Conservation (phyloP, 2,888 invertebrate genomes). For the Cetonia aurata region DNA sequence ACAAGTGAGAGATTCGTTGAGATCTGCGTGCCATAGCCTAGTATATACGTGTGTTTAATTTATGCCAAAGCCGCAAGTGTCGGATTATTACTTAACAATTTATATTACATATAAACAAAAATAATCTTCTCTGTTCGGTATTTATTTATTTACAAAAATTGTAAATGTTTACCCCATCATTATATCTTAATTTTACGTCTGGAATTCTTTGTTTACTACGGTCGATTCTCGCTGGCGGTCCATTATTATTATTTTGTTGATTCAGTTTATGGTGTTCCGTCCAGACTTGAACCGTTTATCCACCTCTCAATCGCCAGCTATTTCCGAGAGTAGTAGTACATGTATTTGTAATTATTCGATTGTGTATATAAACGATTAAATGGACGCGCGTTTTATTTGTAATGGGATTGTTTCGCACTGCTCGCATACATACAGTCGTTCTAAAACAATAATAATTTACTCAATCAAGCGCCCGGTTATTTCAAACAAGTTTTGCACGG, state of each 20-base stretch:
- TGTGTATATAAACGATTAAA: no score
- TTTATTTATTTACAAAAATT: conserved; percentile 47
- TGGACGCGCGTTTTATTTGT: no score
- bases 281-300: no score
- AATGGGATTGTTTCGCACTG: no score
- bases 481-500: no score
- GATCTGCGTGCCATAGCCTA: conserved; percentile 2
- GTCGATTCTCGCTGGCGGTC: neutral
- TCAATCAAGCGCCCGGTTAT: no score
- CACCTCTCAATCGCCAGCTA: no score
- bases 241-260: conserved; percentile 33
- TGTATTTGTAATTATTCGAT: no score
- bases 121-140: conserved; percentile 43
- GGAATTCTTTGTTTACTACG: conserved; percentile 41
- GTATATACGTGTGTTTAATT: conserved; percentile 22
- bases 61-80: conserved; percentile 33
- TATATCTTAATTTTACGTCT: conserved; percentile 47
- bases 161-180: conserved; percentile 45
- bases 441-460: no score
- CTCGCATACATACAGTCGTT: no score
- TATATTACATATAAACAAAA: conserved; percentile 47
- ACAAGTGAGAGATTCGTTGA: conserved; percentile 26
- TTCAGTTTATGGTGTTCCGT: conserved; percentile 31
- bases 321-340: no score
- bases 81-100: conserved; percentile 45